Evolutionary conservation across 2,888 invertebrate species (phyloP).

Genomic region (Plebejus melissa): DNA sequence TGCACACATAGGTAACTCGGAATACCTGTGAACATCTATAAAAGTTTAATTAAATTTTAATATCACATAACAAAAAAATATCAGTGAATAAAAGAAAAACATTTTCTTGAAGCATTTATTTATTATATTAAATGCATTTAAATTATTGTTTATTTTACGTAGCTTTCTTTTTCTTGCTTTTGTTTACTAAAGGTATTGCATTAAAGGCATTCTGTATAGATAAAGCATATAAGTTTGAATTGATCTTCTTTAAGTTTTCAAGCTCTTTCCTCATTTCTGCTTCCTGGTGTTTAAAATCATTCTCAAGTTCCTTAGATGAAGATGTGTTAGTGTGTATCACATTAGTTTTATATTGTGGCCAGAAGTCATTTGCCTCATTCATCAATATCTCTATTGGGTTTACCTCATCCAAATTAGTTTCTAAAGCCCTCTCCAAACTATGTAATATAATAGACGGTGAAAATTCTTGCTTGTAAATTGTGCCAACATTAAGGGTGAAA

Average conservation of each 20-base stretch:
- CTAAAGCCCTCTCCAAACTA: slow-evolving; percentile 82
- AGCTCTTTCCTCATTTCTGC: slow-evolving; percentile 68
- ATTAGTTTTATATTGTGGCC: slow-evolving; percentile 48
- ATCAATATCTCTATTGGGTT: slow-evolving; percentile 66
- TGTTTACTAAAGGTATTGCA: slow-evolving; percentile 41
- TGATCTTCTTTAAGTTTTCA: slow-evolving; percentile 74
- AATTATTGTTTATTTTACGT: not conserved
- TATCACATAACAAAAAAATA: not conserved
- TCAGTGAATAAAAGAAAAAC: slow-evolving; percentile 21
- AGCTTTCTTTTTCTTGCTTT: slow-evolving; percentile 50
- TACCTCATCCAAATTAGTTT: slow-evolving; percentile 67
- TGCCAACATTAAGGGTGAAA: slow-evolving; percentile 79
- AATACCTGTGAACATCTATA: too few species aligned
- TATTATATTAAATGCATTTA: not conserved
- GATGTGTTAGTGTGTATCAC: slow-evolving; percentile 38
- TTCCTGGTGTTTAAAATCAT: slow-evolving; percentile 52
- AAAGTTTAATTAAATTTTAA: too few species aligned
- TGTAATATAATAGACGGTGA: slow-evolving; percentile 78
- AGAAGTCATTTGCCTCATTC: slow-evolving; percentile 62
- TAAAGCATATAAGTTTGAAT: slow-evolving; percentile 79
- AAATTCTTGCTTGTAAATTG: slow-evolving; percentile 80
- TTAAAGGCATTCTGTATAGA: slow-evolving; percentile 67
- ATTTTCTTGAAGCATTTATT: not conserved
- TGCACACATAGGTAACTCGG: too few species aligned
- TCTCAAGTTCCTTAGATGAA: slow-evolving; percentile 46